Evolutionary conservation across 2,888 invertebrate genomes (phyloP).

Genomic region (Dysmachus trigonus): DNA sequence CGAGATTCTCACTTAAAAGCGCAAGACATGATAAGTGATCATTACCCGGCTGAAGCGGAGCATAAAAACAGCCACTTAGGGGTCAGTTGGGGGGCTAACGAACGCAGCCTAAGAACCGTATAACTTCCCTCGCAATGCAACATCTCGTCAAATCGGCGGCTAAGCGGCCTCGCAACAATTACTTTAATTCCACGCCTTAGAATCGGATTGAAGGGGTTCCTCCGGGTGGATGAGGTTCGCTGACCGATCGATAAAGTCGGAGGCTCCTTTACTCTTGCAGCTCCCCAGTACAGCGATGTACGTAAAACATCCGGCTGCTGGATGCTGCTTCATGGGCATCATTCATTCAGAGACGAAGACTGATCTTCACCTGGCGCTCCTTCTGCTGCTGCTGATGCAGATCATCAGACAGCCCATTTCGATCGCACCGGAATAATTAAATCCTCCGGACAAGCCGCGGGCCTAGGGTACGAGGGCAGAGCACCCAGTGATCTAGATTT

Average conservation of each 20-base stretch:
- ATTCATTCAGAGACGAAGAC: background rate
- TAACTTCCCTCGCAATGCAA: constrained; percentile 6
- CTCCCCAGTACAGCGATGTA: background rate
- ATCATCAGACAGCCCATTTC: background rate
- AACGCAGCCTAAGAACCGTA: background rate
- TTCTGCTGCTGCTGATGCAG: background rate
- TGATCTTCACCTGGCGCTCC: constrained; percentile 7
- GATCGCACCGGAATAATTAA: background rate
- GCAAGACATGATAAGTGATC: constrained; percentile 29
- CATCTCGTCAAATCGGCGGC: constrained; percentile 15
- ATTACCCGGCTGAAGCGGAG: constrained; percentile 13
- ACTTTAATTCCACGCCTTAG: constrained; percentile 27
- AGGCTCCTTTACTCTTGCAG: background rate
- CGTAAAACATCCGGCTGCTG: background rate
- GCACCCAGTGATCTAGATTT: background rate
- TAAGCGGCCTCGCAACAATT: constrained; percentile 19
- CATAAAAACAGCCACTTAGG: constrained; percentile 32
- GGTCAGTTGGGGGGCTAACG: background rate
- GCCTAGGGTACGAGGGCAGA: background rate
- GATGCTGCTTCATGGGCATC: background rate
- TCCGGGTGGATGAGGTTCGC: background rate
- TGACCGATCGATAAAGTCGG: background rate
- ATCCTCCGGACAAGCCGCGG: background rate
- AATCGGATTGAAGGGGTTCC: background rate
- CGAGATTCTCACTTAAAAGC: background rate